Conservation (phyloP, 2,113 vertebrate genomes). For the Onychostoma macrolepis region DNA sequence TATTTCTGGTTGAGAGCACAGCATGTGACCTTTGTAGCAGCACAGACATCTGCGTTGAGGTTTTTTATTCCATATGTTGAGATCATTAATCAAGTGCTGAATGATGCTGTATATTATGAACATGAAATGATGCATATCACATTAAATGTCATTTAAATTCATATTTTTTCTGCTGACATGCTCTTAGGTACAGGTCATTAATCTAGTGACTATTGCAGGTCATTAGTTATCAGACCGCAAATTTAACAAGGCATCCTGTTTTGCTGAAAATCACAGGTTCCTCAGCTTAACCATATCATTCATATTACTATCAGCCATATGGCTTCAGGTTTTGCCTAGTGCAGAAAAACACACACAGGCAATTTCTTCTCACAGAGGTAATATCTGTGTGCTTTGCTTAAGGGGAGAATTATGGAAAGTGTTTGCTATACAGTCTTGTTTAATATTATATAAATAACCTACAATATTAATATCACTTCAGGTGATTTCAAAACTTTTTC, state of each 20-base stretch:
- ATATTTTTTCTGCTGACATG: slow-evolving; percentile 51
- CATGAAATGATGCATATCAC: slow-evolving; percentile 42
- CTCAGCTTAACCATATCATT: background rate
- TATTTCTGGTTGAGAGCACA: slow-evolving; percentile 12
- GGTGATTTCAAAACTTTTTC: background rate
- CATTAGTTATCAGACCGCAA: slow-evolving; percentile 18
- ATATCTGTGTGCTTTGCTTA: background rate
- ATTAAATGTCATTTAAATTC: slow-evolving; percentile 42
- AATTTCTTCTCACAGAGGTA: background rate
- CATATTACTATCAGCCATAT: background rate
- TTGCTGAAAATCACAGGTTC: slow-evolving; percentile 27
- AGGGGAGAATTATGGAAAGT: slow-evolving; percentile 3
- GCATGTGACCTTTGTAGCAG: slow-evolving; percentile 26
- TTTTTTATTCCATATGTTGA: slow-evolving; percentile 47
- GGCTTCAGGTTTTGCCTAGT: background rate
- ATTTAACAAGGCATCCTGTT: slow-evolving; percentile 17
- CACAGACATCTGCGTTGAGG: background rate
- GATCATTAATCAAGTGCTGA: slow-evolving; percentile 45
- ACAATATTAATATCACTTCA: slow-evolving; percentile 2
- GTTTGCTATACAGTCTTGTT: background rate
- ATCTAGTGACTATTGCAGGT: slow-evolving; percentile 34
- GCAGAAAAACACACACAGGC: background rate
- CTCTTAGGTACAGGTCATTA: slow-evolving; percentile 46
- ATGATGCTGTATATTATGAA: slow-evolving; percentile 24
- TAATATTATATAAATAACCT: slow-evolving; percentile 5